phyloP scores from a whole-genome alignment of 2,888 invertebrate species.

The Julus scandinavius region DNA sequence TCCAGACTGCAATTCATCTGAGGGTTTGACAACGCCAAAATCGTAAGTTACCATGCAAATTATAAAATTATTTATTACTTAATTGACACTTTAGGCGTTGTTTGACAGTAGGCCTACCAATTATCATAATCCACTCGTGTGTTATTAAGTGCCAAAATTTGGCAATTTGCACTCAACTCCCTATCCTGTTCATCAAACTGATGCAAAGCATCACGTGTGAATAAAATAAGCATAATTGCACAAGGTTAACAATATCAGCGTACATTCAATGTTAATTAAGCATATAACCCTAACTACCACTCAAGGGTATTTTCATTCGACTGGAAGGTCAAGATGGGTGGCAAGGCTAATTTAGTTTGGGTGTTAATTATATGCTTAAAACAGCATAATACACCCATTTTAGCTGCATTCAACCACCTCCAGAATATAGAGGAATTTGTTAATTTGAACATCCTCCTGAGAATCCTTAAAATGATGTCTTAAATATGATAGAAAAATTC shows the following conservation, averaged over 20 bases:
- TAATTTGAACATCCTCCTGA: constrained; percentile 14
- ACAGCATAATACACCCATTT: constrained; percentile 28
- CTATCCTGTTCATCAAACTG: background rate
- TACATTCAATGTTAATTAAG: background rate
- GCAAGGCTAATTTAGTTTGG: constrained; percentile 1
- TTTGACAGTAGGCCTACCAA: background rate
- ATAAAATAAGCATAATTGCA: background rate
- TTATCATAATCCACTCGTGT: background rate
- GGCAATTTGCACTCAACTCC: background rate
- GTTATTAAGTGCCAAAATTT: constrained; percentile 1
- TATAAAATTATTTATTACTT: background rate
- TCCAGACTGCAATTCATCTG: background rate
- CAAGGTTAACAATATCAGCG: background rate
- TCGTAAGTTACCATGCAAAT: background rate
- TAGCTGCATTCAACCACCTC: constrained; percentile 23
- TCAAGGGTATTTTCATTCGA: background rate
- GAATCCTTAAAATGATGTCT: background rate
- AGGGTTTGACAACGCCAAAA: background rate
- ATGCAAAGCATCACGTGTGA: background rate
- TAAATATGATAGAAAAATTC: background rate
- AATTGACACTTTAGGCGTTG: background rate
- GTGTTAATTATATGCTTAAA: constrained; percentile 38
- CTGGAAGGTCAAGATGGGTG: constrained; percentile 22
- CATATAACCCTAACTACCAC: constrained; percentile 28
- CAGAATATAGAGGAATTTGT: background rate